These are phyloP conservation scores for Zeuzera pyrina DNA, from an alignment of 2,888 invertebrate species.

Conservation along the genomic window DNA sequence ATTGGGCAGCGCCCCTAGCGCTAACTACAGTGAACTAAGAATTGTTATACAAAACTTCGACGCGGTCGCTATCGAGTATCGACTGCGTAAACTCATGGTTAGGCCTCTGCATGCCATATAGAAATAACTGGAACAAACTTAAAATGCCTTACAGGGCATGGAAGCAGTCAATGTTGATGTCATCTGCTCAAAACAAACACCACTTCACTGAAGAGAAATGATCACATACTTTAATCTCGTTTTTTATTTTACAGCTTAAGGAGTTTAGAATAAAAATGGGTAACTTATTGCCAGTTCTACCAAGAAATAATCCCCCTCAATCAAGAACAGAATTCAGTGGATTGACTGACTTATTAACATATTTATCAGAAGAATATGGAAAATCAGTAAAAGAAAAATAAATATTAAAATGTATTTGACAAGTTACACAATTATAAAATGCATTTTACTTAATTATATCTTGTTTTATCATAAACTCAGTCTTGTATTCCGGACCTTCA, in stretches of 20 bases:
- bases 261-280: slow-evolving; percentile 90
- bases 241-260: slow-evolving; percentile 72
- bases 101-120: too few species aligned
- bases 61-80: too few species aligned
- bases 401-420: slow-evolving; percentile 5
- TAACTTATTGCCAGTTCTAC: slow-evolving; percentile 80
- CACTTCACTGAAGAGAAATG: too few species aligned
- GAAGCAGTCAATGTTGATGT: too few species aligned
- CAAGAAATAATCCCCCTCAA: slow-evolving; percentile 83
- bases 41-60: too few species aligned
- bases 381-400: slow-evolving; percentile 31
- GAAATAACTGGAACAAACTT: too few species aligned
- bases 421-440: slow-evolving; percentile 6
- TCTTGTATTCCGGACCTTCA: slow-evolving; percentile 76
- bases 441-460: slow-evolving; percentile 71
- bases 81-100: too few species aligned
- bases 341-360: slow-evolving; percentile 87
- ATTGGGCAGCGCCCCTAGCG: too few species aligned
- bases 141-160: too few species aligned
- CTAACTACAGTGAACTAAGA: too few species aligned
- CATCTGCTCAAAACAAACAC: too few species aligned
- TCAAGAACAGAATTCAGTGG: slow-evolving; percentile 91
- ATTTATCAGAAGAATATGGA: slow-evolving; percentile 76
- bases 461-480: slow-evolving; percentile 89
- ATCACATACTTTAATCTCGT: too few species aligned